Base-by-base conservation (phyloP, 2,888 invertebrate species). In the Eubasilissa splendida region DNA sequence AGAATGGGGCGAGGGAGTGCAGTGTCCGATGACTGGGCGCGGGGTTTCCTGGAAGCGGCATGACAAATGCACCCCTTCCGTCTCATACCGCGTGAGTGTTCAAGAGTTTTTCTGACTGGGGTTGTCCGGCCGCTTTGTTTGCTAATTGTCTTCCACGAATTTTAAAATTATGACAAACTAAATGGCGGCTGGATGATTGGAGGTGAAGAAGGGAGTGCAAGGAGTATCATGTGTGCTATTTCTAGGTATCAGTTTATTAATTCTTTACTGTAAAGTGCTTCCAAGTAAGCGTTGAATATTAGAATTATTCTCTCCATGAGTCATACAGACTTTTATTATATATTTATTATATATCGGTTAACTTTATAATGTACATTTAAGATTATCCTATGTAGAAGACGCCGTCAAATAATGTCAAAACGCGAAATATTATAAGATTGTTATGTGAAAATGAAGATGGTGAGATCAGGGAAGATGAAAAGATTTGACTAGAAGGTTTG, bases 61-160 rank as follows among this genome's bases (percentile, higher is more conserved):
- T 77, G 77, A 77, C 77, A 77, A 77, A 77, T 54, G 33, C 65
- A 68, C 77, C 76, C 65, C 76, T 54, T 1, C 52, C 53, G 50
- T 68, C 14, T 14, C 68, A 50, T 68, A 52, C 68, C 68, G 14
- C 52, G 68, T 68, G 68, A 68, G 59, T 11, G 5, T 59, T 68
- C 66, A 50, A 50, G 52, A 68, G 22, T 52, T 53, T 68, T 14
- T 14, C 68, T 52, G 42, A 14, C 52, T 14, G 68, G 33, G 31
- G 60, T 3, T 22, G 59, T 12, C 12, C 7, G 14, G n/a, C 12
- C 12, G 12, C 11, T 31, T 11, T 54, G 31, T 71, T 71, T 14
- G 56, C 71, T 71, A 71, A 71, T 71, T 71, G 71, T 71, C 66
- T 71, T 71, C 71, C 12, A 33, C 31, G 71, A 71, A 71, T 56